Percentiles rank a stretch among this genome's conserved stretches.
These are phyloP conservation scores for Hypomecis punctinalis DNA, from an alignment of 2,888 invertebrate species.

Conservation along the genomic window DNA sequence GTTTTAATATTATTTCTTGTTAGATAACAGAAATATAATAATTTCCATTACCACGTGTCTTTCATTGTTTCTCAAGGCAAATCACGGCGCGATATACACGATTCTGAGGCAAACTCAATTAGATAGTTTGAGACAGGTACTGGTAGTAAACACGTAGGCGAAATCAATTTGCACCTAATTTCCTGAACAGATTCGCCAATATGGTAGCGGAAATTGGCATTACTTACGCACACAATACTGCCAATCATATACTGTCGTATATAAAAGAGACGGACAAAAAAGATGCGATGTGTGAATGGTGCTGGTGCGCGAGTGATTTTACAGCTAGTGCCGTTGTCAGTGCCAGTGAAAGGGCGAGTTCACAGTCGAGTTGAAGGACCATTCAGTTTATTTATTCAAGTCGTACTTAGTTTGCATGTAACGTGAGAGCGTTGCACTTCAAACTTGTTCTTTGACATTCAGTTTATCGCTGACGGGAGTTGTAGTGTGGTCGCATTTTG, in stretches of 20 bases:
- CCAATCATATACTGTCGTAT: conserved; percentile 18
- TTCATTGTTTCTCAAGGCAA: conserved; percentile 23
- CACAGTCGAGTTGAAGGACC: conserved; percentile 29
- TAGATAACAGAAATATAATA: conserved; percentile 16
- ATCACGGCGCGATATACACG: conserved; percentile 9
- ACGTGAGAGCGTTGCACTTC: conserved; percentile 37
- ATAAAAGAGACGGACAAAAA: conserved; percentile 29
- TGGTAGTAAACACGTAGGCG: conserved; percentile 6
- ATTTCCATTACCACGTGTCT: conserved; percentile 4
- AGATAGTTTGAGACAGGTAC: conserved; percentile 17
- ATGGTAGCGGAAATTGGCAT: conserved; percentile 57
- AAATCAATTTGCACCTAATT: conserved; percentile 33
- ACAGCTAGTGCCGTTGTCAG: neutral
- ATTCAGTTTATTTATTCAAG: conserved; percentile 32
- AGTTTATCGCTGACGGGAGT: conserved; percentile 27
- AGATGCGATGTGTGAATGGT: conserved; percentile 23
- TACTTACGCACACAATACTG: conserved; percentile 42
- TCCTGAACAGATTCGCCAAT: conserved; percentile 52
- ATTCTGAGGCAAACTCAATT: conserved; percentile 25
- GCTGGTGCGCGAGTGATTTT: neutral
- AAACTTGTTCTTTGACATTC: conserved; percentile 32
- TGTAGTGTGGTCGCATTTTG: conserved; percentile 17
- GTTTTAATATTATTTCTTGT: conserved; percentile 8
- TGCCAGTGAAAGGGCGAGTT: conserved; percentile 23
- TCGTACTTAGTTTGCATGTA: conserved; percentile 35